Evolutionary conservation across 2,888 invertebrate genomes (phyloP).

Genomic region (Mimas tiliae): DNA sequence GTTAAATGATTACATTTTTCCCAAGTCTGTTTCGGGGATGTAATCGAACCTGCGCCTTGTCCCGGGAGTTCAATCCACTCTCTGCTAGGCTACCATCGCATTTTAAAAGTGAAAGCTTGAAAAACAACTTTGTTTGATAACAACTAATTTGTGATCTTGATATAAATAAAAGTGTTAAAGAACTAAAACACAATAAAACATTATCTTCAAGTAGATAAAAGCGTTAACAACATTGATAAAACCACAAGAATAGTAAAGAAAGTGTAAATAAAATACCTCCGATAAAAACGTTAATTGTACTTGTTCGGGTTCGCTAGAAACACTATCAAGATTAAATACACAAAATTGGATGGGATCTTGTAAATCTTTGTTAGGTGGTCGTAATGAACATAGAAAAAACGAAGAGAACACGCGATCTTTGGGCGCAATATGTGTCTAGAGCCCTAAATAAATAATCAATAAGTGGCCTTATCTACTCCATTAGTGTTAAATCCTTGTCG

Average conservation of each 20-base stretch:
- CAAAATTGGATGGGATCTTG: constrained; percentile 37
- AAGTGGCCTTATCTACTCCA: background rate
- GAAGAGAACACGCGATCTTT: constrained; percentile 33
- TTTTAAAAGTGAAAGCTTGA: too few relatives aligned
- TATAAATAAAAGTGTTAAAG: background rate
- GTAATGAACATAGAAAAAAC: constrained; percentile 32
- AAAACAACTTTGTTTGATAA: too few relatives aligned
- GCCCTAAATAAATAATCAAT: constrained; percentile 15
- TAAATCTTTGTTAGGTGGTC: constrained; percentile 35
- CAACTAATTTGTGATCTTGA: background rate
- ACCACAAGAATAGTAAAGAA: constrained; percentile 1
- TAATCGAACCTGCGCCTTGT: too few relatives aligned
- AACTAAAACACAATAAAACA: background rate
- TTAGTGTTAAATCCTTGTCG: background rate
- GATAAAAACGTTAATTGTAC: constrained; percentile 22
- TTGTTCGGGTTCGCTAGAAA: constrained; percentile 30
- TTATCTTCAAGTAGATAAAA: background rate
- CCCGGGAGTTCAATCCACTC: too few relatives aligned
- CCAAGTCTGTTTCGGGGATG: too few relatives aligned
- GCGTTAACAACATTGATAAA: background rate
- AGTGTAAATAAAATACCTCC: background rate
- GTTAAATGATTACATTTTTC: too few relatives aligned
- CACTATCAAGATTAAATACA: constrained; percentile 38
- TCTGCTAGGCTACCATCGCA: too few relatives aligned
- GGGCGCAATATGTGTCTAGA: background rate